Percentiles rank a stretch among this genome's conserved stretches.
These are phyloP conservation scores for Lasioglossum oenotherae DNA, from an alignment of 2,888 invertebrate genomes.

Conservation along the genomic window DNA sequence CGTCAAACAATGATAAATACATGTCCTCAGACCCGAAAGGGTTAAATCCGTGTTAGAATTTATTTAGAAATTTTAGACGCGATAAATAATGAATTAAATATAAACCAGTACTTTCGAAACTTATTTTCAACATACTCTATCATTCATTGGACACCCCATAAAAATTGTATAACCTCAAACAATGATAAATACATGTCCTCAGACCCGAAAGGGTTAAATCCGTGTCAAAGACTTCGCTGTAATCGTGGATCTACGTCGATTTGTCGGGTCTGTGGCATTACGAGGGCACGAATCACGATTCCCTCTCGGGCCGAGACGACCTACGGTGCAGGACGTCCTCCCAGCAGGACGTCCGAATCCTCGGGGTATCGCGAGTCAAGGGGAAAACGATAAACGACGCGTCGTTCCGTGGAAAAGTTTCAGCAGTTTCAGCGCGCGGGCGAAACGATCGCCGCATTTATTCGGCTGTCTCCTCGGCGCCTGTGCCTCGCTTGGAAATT, in stretches of 20 bases:
- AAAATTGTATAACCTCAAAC: too few relatives aligned
- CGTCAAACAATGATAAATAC: too few relatives aligned
- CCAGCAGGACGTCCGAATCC: not conserved
- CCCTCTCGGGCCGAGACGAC: not conserved
- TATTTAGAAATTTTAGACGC: too few relatives aligned
- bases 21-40: not conserved
- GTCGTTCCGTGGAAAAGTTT: slow-evolving; percentile 14
- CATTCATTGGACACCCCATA: too few relatives aligned
- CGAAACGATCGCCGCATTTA: slow-evolving; percentile 18
- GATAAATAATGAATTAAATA: too few relatives aligned
- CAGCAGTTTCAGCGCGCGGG: not conserved
- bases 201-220: not conserved
- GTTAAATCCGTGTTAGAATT: not conserved
- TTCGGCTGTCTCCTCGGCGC: slow-evolving; percentile 5
- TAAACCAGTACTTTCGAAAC: too few relatives aligned
- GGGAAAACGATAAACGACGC: slow-evolving; percentile 23
- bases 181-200: too few relatives aligned
- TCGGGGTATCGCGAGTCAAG: not conserved
- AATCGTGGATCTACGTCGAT: not conserved
- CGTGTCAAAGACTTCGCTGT: not conserved
- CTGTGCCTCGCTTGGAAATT: slow-evolving; percentile 9
- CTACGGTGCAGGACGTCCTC: not conserved
- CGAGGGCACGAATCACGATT: not conserved
- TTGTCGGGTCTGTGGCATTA: not conserved
- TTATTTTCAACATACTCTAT: too few relatives aligned